A percentile compares a stretch with the other conserved stretches of the same genome.
Conservation (phyloP, 2,113 vertebrate genomes). For the Gymnobelideus leadbeateri region DNA sequence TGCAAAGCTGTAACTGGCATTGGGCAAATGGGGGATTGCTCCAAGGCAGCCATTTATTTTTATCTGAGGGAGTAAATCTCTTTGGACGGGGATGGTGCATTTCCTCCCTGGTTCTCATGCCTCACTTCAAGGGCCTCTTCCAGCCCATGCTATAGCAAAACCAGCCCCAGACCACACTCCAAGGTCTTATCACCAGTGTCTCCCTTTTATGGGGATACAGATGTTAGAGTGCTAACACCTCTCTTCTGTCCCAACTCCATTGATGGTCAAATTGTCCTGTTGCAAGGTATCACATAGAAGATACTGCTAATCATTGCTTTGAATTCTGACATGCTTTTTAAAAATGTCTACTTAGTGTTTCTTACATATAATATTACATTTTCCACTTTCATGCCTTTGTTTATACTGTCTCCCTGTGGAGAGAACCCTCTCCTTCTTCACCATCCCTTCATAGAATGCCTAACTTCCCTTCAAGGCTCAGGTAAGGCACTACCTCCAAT, state of each 20-base stretch:
- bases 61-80: too few species aligned
- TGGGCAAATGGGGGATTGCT: not conserved
- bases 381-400: not conserved
- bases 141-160: too few species aligned
- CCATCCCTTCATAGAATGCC: not conserved
- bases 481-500: not conserved
- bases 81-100: too few species aligned
- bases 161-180: too few species aligned
- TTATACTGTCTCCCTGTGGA: not conserved
- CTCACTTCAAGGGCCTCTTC: too few species aligned
- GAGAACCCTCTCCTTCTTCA: not conserved
- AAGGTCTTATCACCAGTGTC: not conserved
- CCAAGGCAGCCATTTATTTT: not conserved
- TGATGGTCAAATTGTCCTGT: too few species aligned
- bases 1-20: not conserved
- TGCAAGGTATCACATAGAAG: not conserved
- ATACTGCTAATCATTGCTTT: not conserved
- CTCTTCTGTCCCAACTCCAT: not conserved
- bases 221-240: not conserved
- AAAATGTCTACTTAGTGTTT: not conserved
- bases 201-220: not conserved
- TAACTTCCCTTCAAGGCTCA: not conserved
- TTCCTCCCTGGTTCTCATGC: too few species aligned
- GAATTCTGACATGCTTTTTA: not conserved
- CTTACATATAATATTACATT: not conserved